These are phyloP conservation scores for Erebia palarica DNA, from an alignment of 2,888 invertebrate genomes.

Conservation along the genomic window DNA sequence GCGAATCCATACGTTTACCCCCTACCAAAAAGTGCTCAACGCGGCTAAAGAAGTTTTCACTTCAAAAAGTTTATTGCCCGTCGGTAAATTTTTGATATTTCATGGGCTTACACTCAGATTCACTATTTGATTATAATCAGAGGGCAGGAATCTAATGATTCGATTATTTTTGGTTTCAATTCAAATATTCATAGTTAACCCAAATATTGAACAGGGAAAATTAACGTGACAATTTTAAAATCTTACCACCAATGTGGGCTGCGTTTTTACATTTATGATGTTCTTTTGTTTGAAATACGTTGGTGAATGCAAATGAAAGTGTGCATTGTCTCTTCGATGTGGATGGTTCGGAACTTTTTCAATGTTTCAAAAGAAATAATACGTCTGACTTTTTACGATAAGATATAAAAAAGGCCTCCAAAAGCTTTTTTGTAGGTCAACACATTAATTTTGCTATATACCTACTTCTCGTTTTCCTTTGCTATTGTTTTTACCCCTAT, in stretches of 20 bases:
- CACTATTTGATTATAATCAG: too few species aligned
- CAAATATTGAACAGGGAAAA: neutral
- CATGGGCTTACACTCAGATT: too few species aligned
- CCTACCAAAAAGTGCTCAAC: too few species aligned
- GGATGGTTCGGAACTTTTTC: slow-evolving; percentile 11
- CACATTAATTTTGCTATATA: neutral
- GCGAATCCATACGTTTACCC: too few species aligned
- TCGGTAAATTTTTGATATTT: too few species aligned
- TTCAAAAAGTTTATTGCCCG: too few species aligned
- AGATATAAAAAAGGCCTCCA: neutral
- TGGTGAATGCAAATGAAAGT: slow-evolving; percentile 19
- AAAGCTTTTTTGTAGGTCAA: neutral
- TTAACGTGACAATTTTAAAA: neutral
- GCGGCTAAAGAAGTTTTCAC: neutral
- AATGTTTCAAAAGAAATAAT: slow-evolving; percentile 10
- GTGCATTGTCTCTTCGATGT: slow-evolving; percentile 21
- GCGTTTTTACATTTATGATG: slow-evolving; percentile 11
- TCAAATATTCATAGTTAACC: neutral
- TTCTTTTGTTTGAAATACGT: slow-evolving; percentile 23
- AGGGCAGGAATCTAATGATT: too few species aligned
- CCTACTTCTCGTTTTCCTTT: neutral
- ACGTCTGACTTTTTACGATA: slow-evolving; percentile 1
- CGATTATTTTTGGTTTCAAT: neutral
- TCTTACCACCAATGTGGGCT: neutral
- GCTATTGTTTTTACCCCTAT: too few species aligned